A percentile compares a stretch with the other conserved stretches of the same genome.
These are phyloP conservation scores for Hippocampus mohnikei DNA, from an alignment of 2,113 vertebrate species.

Conservation along the genomic window DNA sequence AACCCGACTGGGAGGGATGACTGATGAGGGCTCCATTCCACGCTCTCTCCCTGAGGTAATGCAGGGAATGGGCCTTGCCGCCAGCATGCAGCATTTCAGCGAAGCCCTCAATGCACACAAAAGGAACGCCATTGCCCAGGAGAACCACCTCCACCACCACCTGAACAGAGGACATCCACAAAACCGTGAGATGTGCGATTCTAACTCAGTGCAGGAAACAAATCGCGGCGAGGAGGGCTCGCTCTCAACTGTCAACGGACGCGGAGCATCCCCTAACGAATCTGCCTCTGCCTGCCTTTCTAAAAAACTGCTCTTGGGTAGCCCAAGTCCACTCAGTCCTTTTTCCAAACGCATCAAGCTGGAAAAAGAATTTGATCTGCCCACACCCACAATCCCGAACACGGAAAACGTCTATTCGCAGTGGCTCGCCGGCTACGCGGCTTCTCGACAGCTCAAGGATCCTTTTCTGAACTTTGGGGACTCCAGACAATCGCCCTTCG, in stretches of 20 bases:
- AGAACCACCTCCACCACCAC: slow-evolving; percentile 83
- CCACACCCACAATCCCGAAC: slow-evolving; percentile 94
- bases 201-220: slow-evolving; percentile 89
- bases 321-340: slow-evolving; percentile 94
- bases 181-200: slow-evolving; percentile 85
- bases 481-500: slow-evolving; percentile 99
- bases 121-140: slow-evolving; percentile 84
- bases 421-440: slow-evolving; percentile 97
- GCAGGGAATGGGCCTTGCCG: slow-evolving; percentile 94
- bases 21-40: slow-evolving; percentile 77
- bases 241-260: slow-evolving; percentile 81
- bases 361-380: slow-evolving; percentile 98
- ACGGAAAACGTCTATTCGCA: slow-evolving; percentile 99
- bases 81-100: slow-evolving; percentile 99
- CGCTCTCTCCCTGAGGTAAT: slow-evolving; percentile 92
- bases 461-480: slow-evolving; percentile 98
- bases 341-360: slow-evolving; percentile 99
- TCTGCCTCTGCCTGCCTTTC: slow-evolving; percentile 91
- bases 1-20: slow-evolving; percentile 56
- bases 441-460: slow-evolving; percentile 98
- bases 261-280: slow-evolving; percentile 93
- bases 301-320: slow-evolving; percentile 97
- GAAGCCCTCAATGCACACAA: slow-evolving; percentile 96
- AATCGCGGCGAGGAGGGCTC: slow-evolving; percentile 89
- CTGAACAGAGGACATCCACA: slow-evolving; percentile 62